Evolutionary conservation across 2,888 invertebrate genomes (phyloP), one percentile per base, ranked within the genome.

Genomic region (Hedychridium roseum): DNA sequence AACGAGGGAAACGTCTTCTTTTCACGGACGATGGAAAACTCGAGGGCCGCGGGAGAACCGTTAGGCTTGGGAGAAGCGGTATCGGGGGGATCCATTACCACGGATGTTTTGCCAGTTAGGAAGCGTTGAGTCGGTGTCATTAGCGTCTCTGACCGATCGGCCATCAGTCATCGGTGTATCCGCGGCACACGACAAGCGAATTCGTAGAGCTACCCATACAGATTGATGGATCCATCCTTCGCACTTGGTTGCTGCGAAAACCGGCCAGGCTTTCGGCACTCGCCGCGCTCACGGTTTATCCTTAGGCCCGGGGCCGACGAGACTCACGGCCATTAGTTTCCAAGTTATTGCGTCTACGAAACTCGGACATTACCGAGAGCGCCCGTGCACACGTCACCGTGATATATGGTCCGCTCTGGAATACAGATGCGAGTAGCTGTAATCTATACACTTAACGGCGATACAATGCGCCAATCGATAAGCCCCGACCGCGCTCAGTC

Each of bases 151-250:
- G 57, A 48, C 52, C 63, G 56, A 54, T 58, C 43, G n/a, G 54
- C 64, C 70, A 73, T 73, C 71, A 66, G 66, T 73, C 70, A 74
- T 72, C 60, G n/a, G n/a, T 64, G 70, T 64, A 65, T 58, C 63
- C 64, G 44, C n/a, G 48, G 45, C n/a, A n/a, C n/a, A 59, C 50
- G 67, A 66, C 68, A 70, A 64, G 59, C 61, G 65, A 66, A 66
- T 66, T 64, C 54, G 54, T 55, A 47, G 50, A 46, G 48, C 50
- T n/a, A 47, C 44, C 45, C 36, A 46, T 36, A 35, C 52, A 52
- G 56, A 67, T 66, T 70, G 71, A 72, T 70, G 64, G 60, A 65
- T 64, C 63, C 54, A 52, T 52, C 62, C 50, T 62, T 62, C 23
- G 43, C 44, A 26, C 32, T 36, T 35, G 34, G 32, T 36, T 43